phyloP scores from a whole-genome alignment of 2,888 invertebrate species.

The Oscheius myriophilus region DNA sequence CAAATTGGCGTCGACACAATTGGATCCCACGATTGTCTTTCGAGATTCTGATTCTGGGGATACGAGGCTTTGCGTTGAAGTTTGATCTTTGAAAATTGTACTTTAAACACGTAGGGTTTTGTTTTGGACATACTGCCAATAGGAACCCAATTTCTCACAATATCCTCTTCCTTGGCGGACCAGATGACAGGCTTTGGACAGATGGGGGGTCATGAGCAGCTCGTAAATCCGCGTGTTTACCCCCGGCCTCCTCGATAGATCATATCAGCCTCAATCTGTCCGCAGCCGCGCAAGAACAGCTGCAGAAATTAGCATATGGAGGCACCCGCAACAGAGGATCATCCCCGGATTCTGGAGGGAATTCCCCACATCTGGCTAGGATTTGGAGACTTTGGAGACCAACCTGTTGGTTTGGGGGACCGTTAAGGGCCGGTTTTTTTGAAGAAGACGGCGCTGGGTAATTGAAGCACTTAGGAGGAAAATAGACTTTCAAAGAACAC shows the following conservation, averaged over 20 bases:
- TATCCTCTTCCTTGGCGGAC: conserved; percentile 2
- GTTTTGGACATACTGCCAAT: no score
- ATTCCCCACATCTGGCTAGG: conserved; percentile 12
- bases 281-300: conserved; percentile 23
- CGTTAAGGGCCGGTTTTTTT: no score
- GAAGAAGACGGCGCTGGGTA: no score
- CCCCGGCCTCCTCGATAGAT: conserved; percentile 19
- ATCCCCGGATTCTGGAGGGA: conserved; percentile 5
- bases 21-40: no score
- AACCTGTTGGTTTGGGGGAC: no score
- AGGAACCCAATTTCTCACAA: not conserved
- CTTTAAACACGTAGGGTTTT: no score
- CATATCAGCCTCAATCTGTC: conserved; percentile 21
- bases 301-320: conserved; percentile 29
- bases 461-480: no score
- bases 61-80: no score
- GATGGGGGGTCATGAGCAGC: conserved; percentile 23
- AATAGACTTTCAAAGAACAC: no score
- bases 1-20: no score
- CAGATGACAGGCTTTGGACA: conserved; percentile 1
- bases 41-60: no score
- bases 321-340: conserved; percentile 25
- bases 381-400: not conserved
- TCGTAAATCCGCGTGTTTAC: conserved; percentile 27
- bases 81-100: no score